phyloP scores from a whole-genome alignment of 1,140 invertebrate species.

The Pachyrhynchus sulphureomaculatus region DNA sequence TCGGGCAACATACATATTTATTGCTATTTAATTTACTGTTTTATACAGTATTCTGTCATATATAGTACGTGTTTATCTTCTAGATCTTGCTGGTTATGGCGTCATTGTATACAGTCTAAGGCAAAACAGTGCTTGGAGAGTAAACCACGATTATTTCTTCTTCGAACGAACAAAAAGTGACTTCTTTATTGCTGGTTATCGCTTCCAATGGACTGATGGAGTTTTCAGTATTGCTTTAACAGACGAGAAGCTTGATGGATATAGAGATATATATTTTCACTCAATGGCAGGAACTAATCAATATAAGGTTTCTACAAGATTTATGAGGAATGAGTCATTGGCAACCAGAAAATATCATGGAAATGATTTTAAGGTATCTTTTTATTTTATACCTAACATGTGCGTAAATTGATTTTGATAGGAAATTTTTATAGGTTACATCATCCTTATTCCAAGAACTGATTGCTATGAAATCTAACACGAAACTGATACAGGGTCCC shows the following conservation, averaged over 20 bases:
- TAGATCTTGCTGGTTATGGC: conserved; percentile 59
- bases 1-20: too few species aligned
- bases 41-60: too few species aligned
- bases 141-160: conserved; percentile 71
- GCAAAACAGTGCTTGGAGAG: conserved; percentile 65
- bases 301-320: conserved; percentile 64
- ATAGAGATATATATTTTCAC: conserved; percentile 67
- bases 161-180: conserved; percentile 70
- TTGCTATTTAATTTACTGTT: too few species aligned
- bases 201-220: conserved; percentile 73
- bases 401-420: too few species aligned
- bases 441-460: too few species aligned
- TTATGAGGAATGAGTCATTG: conserved; percentile 62
- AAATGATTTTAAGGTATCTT: conserved; percentile 55
- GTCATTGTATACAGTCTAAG: conserved; percentile 68
- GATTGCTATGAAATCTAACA: too few species aligned
- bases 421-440: too few species aligned
- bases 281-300: conserved; percentile 66
- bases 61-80: too few species aligned
- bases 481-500: too few species aligned
- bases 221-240: conserved; percentile 68
- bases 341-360: conserved; percentile 61
- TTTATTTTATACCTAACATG: too few species aligned
- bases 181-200: conserved; percentile 62
- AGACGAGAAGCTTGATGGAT: conserved; percentile 55